Base-by-base conservation (phyloP, 2,888 invertebrate species). In the Philaethria dido region DNA sequence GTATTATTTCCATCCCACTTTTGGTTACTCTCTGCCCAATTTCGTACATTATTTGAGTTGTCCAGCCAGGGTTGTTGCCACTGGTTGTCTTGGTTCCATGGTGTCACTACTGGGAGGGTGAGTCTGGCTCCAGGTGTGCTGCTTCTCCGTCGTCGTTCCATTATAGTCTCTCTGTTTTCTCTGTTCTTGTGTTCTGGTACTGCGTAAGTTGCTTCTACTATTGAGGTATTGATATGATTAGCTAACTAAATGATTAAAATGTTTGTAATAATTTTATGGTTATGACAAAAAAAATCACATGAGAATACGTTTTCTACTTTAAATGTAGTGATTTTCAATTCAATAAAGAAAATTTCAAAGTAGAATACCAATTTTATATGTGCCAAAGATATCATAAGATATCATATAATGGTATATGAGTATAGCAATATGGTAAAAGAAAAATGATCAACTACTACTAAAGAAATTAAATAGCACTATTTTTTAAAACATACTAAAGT, bases 121-220 rank as follows among this genome's bases (percentile, higher is more conserved):
- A 89, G 82, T 0, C 88, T 78, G 0, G 85, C 87, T 0, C 91
- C 91, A 0, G 91, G 92, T 0, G 91, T 89, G 74, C 87, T 88
- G 72, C 88, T 89, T 5, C 91, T 78, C 0, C 92, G 83, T 0
- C 92, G 82, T 0, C 92, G 82, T 70, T 89, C 90, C 64, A 89
- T 86, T 0, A 92, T 77, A 14, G 69, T 72, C 50, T 84, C 85
- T 0, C 91, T 78, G 13, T 69, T 72, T 52, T 84, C 85, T 0
- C 87, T 83, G 55, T 82, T 80, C 59, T 89, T 89, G 75, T 88
- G 89, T 50, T 87, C 89, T 0, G 92, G 92, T 0, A 92, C 90
- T 0, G 92, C 91, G 76, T 92, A 92, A 9, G 92, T 92, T 22
- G 89, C 90, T 79, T 92, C 92, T 77, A 81, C 45, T 60, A 55